phyloP scores from a whole-genome alignment of 92 coral and sea anemone genomes.

The Epizoanthus rinbou region DNA sequence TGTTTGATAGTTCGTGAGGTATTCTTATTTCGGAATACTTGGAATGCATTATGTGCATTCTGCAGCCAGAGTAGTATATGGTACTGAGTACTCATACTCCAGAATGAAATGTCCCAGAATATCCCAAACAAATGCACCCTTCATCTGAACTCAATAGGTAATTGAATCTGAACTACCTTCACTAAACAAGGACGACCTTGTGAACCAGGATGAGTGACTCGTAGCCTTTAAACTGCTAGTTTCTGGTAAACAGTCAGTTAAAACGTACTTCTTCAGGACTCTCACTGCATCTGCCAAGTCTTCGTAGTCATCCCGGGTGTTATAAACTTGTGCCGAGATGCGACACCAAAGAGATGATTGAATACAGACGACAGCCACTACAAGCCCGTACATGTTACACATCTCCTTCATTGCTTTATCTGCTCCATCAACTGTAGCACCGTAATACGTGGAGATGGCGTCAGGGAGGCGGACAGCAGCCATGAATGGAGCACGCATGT shows the following conservation, averaged over 20 bases:
- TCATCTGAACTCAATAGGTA: neutral
- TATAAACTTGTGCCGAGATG: slow-evolving; percentile 74
- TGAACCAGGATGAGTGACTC: slow-evolving; percentile 35
- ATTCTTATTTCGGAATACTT: no score
- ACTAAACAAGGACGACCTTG: slow-evolving; percentile 25
- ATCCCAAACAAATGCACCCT: neutral
- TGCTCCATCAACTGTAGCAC: slow-evolving; percentile 61
- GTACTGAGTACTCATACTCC: no score
- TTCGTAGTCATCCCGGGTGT: slow-evolving; percentile 67
- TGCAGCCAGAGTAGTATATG: no score
- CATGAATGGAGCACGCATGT: slow-evolving; percentile 88
- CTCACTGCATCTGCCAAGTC: slow-evolving; percentile 61
- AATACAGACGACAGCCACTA: slow-evolving; percentile 52
- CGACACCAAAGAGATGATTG: slow-evolving; percentile 91
- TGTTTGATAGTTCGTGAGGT: no score
- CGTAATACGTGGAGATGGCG: slow-evolving; percentile 61
- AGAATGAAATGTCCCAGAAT: no score
- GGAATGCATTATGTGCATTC: no score
- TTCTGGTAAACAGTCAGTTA: slow-evolving; percentile 31
- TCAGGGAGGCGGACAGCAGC: slow-evolving; percentile 72
- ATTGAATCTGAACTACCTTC: slow-evolving; percentile 12
- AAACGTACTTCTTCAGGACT: slow-evolving; percentile 31
- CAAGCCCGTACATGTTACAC: slow-evolving; percentile 53
- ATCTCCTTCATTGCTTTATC: slow-evolving; percentile 47
- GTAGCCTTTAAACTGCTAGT: slow-evolving; percentile 18